Percentiles rank a stretch among this genome's conserved stretches.
phyloP scores from a whole-genome alignment of 1,140 invertebrate species.

The Bombus vancouverensis region DNA sequence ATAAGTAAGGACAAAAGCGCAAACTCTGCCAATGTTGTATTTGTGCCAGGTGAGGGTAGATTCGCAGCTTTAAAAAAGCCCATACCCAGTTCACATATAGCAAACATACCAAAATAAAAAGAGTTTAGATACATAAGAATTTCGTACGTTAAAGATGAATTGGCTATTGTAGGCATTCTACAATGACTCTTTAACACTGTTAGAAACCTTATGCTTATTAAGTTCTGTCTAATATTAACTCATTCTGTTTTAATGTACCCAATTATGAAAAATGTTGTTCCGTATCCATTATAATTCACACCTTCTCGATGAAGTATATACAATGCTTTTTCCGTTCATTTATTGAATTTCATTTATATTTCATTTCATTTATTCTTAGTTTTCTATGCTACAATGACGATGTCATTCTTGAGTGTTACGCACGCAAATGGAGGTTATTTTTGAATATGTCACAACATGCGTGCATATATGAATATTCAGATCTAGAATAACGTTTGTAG shows the following conservation, averaged over 20 bases:
- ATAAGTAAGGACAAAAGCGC: conserved; percentile 89
- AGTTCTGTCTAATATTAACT: background rate
- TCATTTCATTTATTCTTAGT: background rate
- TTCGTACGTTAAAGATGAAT: conserved; percentile 90
- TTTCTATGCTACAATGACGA: conserved; percentile 2
- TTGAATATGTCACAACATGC: background rate
- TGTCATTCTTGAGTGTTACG: background rate
- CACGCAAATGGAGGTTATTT: background rate
- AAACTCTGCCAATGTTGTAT: conserved; percentile 88
- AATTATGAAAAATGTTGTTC: background rate
- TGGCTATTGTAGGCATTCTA: conserved; percentile 84
- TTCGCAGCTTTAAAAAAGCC: conserved; percentile 90
- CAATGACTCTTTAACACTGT: background rate
- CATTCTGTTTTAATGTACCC: background rate
- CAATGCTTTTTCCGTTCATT: background rate
- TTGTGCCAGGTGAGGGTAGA: conserved; percentile 88
- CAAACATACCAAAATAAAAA: conserved; percentile 93
- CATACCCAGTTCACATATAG: conserved; percentile 90
- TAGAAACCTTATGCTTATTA: background rate
- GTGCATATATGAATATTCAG: background rate
- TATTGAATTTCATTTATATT: background rate
- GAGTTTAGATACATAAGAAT: conserved; percentile 91
- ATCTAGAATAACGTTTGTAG: background rate
- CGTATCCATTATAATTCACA: background rate
- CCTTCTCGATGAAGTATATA: background rate